These are phyloP conservation scores for Drosophila kurseongensis DNA, from an alignment of 1,140 invertebrate species.

Conservation along the genomic window DNA sequence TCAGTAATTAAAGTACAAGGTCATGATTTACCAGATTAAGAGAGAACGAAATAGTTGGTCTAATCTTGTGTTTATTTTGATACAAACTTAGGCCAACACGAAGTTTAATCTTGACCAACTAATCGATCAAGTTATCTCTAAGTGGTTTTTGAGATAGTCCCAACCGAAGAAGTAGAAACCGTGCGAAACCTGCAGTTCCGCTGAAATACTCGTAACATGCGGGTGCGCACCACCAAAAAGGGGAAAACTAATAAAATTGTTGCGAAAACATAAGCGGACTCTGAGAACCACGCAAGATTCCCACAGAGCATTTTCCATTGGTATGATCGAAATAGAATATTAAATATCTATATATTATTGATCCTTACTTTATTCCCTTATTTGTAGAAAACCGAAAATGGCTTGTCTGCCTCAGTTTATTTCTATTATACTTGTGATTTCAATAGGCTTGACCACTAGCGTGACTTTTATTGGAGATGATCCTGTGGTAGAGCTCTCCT, in stretches of 20 bases:
- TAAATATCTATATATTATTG: not conserved
- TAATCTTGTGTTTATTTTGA: constrained; percentile 13
- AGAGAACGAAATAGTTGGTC: not conserved
- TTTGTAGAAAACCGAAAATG: constrained; percentile 22
- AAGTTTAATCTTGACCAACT: constrained; percentile 22
- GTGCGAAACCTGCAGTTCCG: constrained; percentile 51
- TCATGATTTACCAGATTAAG: constrained; percentile 21
- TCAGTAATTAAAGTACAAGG: constrained; percentile 50
- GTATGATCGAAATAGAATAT: not conserved
- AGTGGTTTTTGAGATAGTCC: constrained; percentile 24
- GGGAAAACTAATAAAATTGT: constrained; percentile 22
- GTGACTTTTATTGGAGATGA: constrained; percentile 5
- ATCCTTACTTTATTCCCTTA: not conserved
- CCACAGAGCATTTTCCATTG: constrained; percentile 17
- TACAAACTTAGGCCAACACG: constrained; percentile 6
- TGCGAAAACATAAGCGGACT: constrained; percentile 39
- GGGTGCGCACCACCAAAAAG: constrained; percentile 47
- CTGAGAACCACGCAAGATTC: constrained; percentile 13
- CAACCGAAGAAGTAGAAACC: constrained; percentile 11
- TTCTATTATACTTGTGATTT: constrained; percentile 6
- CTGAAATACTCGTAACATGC: constrained; percentile 42
- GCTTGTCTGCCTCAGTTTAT: not conserved
- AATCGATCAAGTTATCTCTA: constrained; percentile 53
- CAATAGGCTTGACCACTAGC: not conserved
- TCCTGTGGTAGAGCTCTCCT: constrained; percentile 68